These are phyloP conservation scores for Hemicentrotus pulcherrimus DNA, from an alignment of 35 echinoderm and acorn worm species.

Conservation along the genomic window DNA sequence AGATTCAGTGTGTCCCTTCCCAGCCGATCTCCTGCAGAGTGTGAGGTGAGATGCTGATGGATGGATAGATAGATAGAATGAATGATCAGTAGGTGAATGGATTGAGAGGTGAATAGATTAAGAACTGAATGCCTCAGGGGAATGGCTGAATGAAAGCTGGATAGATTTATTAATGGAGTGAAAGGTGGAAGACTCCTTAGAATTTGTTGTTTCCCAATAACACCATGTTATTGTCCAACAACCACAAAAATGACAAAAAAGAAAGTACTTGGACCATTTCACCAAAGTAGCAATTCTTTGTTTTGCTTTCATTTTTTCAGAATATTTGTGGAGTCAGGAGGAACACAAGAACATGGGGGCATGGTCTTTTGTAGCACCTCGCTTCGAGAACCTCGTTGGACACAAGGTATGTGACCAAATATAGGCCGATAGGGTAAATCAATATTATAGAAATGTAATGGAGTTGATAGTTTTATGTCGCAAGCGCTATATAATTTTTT, in stretches of 20 bases:
- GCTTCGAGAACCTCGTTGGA: slow-evolving; percentile 93
- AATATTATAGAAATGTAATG: too few relatives aligned
- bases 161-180: slow-evolving; percentile 68
- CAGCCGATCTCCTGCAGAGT: slow-evolving; percentile 68
- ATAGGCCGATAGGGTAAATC: not conserved
- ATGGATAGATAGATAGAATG: not conserved
- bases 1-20: slow-evolving; percentile 48
- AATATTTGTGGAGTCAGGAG: slow-evolving; percentile 93
- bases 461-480: too few relatives aligned
- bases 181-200: not conserved
- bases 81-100: too few relatives aligned
- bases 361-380: slow-evolving; percentile 90
- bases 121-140: too few relatives aligned
- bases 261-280: too few relatives aligned
- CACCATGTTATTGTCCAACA: too few relatives aligned
- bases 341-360: slow-evolving; percentile 98
- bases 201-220: too few relatives aligned
- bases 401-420: slow-evolving; percentile 64
- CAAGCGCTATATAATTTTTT: too few relatives aligned
- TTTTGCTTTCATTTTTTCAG: slow-evolving; percentile 32
- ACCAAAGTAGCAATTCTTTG: not conserved
- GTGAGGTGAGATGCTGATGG: slow-evolving; percentile 56
- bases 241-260: too few relatives aligned
- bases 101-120: too few relatives aligned
- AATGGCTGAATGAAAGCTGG: not conserved